Base-by-base conservation (phyloP, 2,113 vertebrate genomes). In the Pseudorhombus dupliciocellatus region DNA sequence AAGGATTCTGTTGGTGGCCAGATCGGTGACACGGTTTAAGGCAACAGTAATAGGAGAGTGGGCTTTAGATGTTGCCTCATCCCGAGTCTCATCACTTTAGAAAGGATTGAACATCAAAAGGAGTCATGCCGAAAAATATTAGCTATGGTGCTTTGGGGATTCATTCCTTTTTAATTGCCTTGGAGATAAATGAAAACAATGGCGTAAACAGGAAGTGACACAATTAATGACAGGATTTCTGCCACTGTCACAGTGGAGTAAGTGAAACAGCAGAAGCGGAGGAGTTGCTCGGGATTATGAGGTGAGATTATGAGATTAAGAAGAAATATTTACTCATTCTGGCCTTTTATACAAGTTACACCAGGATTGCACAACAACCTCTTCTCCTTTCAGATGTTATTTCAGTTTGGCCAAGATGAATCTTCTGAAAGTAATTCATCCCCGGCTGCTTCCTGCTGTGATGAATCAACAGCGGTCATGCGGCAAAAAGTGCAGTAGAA, bases 1-100 rank as follows among this genome's bases (percentile, higher is more conserved):
- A 65, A 66, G 59, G 73, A 84, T 73, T 88, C 12, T 40, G 28
- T 68, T 71, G 59, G 80, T 73, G 62, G 66, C 66, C 52, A 73
- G 56, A 80, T 61, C 73, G 22, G 52, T 11, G 61, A 66, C 55
- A 70, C 28, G 46, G 67, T 71, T 18, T 28, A 64, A 68, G 62
- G 31, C 62, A 30, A 22, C 61, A 34, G 44, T 25, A 44, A 61
- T 46, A 55, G 56, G 40, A 72, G 56, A 28, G 21, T 44, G 44
- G 61, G 64, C 59, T 83, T 73, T 30, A 65, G 57, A 61, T 59
- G 57, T 60, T 56, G 46, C 59, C n/a, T 80, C 59, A 52, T 75
- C 34, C 66, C 40, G 24, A 55, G 52, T 61, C 40, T 59, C 46
- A 66, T 50, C 56, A 26, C 52, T 46, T 53, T 48, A 40, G 16